Evolutionary conservation across 2,113 vertebrate species (phyloP), one percentile per base, ranked within the genome.

Genomic region (Marcusenius ussheri): DNA sequence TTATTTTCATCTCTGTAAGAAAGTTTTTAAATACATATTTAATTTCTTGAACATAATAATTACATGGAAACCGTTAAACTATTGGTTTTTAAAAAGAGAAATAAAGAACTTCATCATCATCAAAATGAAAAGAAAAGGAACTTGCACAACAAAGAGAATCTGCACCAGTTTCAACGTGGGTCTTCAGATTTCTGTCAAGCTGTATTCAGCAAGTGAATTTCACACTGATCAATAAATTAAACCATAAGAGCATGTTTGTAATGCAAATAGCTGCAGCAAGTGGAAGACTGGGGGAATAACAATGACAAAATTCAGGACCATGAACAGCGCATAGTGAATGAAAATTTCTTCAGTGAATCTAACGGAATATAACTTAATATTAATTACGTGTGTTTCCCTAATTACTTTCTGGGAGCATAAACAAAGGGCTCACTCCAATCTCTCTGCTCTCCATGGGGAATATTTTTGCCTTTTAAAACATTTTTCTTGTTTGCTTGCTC

Each of bases 261-360:
- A 45, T 66, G 31, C 31, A 62, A 88, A 88, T 88, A 88, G 21
- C 87, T 62, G 53, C 87, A 62, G 53, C 56, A 66, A 35, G 35
- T n/a, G 19, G 87, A 88, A 46, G 21, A 46, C 42, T 88, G n/a
- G 39, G n/a, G 49, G 50, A 90, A 56, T 83, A 83, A 88, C 83
- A 51, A 58, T 85, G 45, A 50, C 46, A 39, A 39, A 86, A 90
- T 93, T 93, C 93, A 93, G 93, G 90, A 93, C 93, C 91, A 88
- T 92, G 93, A 93, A 92, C 93, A 93, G 93, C 92, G 89, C 92
- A 90, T 84, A 77, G 89, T 49, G 56, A 89, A 90, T 56, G 88
- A 86, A 90, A 58, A 39, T 88, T 45, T 88, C 88, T 88, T 91
- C 89, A 58, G 24, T 53, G 90, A 50, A 89, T 42, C 66, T 51